phyloP scores from a whole-genome alignment of 2,113 vertebrate genomes.

The Todiramphus saurophagus region DNA sequence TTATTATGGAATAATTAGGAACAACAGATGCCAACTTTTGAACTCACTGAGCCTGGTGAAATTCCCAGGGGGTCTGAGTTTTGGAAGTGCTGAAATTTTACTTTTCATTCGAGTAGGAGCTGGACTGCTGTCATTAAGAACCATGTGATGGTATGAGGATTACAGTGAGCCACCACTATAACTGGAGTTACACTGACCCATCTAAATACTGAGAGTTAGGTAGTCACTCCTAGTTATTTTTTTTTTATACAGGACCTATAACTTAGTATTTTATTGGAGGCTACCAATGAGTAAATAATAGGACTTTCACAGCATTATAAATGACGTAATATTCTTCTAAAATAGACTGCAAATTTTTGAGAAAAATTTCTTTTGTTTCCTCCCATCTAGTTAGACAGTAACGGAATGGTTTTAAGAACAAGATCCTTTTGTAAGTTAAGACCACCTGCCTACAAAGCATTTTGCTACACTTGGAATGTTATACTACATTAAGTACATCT shows the following conservation, averaged over 20 bases:
- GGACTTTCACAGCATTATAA: not conserved
- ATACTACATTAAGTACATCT: not conserved
- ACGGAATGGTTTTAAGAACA: not conserved
- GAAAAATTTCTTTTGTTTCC: not conserved
- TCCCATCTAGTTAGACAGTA: not conserved
- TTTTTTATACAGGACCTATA: not conserved
- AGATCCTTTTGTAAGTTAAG: not conserved
- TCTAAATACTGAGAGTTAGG: not conserved
- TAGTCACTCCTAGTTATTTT: not conserved
- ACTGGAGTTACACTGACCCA: not conserved
- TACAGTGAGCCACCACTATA: not conserved
- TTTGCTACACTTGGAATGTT: not conserved
- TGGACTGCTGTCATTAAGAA: not conserved
- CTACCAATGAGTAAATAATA: not conserved
- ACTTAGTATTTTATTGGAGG: constrained; percentile 3
- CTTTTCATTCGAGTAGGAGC: not conserved
- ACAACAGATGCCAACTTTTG: constrained; percentile 51
- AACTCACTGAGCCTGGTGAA: constrained; percentile 18
- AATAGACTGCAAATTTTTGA: not conserved
- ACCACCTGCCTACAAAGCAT: not conserved
- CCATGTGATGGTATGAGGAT: not conserved
- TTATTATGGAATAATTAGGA: constrained; percentile 60
- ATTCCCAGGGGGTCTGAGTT: not conserved
- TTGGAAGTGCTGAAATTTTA: not conserved
- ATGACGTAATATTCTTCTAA: not conserved